phyloP scores from a whole-genome alignment of 2,113 vertebrate genomes.

The Cygnus buccinator region DNA sequence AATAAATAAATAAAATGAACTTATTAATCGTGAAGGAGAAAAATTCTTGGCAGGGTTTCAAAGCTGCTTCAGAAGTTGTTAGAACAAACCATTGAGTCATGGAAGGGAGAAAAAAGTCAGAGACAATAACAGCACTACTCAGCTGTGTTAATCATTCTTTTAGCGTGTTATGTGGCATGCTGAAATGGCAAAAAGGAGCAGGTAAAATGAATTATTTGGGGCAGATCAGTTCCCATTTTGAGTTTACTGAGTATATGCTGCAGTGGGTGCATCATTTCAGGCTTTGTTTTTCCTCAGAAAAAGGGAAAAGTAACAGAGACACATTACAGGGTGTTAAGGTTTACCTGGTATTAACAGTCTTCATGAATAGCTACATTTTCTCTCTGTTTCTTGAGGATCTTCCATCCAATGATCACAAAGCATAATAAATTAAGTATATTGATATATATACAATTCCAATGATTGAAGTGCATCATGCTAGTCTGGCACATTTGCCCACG shows the following conservation, averaged over 20 bases:
- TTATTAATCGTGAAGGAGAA: neutral
- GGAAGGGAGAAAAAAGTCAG: neutral
- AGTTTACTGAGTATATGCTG: neutral
- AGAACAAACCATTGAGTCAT: neutral
- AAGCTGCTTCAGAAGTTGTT: neutral
- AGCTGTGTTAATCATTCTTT: neutral
- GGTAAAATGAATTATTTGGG: neutral
- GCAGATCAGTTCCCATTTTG: neutral
- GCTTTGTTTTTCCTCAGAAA: neutral
- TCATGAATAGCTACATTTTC: neutral
- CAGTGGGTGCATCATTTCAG: neutral
- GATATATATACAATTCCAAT: neutral
- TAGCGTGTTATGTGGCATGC: neutral
- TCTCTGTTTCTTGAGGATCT: neutral
- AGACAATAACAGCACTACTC: neutral
- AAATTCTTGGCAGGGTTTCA: neutral
- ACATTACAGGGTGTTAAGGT: neutral
- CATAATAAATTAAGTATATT: neutral
- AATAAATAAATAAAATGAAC: neutral
- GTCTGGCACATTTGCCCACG: neutral
- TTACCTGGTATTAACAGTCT: neutral
- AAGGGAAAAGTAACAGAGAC: neutral
- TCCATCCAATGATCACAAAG: neutral
- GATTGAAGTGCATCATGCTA: neutral
- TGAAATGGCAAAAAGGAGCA: accelerated